Conservation (phyloP, 2,113 vertebrate genomes). For the Gymnocephalus cernua region DNA sequence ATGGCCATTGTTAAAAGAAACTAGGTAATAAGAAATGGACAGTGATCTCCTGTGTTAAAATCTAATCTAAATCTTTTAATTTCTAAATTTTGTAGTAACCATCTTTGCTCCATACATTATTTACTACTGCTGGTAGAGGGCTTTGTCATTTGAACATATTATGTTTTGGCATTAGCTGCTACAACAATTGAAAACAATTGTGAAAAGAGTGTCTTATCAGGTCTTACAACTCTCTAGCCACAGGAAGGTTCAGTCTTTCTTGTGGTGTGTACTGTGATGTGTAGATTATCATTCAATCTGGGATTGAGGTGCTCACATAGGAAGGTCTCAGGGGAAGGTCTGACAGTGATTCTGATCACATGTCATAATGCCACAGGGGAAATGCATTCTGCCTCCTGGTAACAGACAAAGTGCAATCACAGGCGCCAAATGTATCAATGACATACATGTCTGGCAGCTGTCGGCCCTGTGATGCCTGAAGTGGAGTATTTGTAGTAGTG, state of each 20-base stretch:
- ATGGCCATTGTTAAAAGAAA: too few species aligned
- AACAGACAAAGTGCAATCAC: conserved; percentile 17
- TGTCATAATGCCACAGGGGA: background rate
- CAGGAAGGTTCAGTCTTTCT: background rate
- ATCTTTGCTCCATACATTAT: too few species aligned
- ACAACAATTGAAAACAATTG: too few species aligned
- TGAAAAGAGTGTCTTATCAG: background rate
- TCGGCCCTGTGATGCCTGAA: background rate
- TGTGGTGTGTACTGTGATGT: background rate
- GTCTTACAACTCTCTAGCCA: background rate
- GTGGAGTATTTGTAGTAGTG: background rate
- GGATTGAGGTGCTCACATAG: background rate
- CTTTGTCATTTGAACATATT: too few species aligned
- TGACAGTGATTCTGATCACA: background rate
- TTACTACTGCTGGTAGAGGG: too few species aligned
- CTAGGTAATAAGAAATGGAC: too few species aligned
- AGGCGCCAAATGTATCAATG: conserved; percentile 17
- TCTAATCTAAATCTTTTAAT: too few species aligned
- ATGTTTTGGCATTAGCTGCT: too few species aligned
- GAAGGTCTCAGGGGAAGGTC: background rate
- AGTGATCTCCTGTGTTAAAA: too few species aligned
- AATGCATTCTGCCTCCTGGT: background rate
- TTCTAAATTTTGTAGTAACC: too few species aligned
- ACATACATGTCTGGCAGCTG: conserved; percentile 24
- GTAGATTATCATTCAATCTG: background rate